A percentile compares a stretch with the other conserved stretches of the same genome.
These are phyloP conservation scores for Delichon dasypus DNA, from an alignment of 2,797 vertebrate species.

Conservation along the genomic window DNA sequence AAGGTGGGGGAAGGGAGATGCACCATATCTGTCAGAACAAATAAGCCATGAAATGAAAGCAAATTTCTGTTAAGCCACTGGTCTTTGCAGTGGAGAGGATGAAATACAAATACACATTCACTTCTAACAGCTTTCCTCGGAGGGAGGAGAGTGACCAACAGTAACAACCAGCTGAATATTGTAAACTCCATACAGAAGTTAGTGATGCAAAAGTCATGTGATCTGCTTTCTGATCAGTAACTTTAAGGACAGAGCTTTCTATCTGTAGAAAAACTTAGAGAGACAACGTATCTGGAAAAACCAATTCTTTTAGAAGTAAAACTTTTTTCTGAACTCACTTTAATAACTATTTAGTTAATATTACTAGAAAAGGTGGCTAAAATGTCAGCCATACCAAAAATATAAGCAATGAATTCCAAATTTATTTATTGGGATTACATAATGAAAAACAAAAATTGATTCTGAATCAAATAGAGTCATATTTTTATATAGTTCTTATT, in stretches of 20 bases:
- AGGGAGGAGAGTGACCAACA: background rate
- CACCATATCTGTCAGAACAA: background rate
- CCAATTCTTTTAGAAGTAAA: background rate
- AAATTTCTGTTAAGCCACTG: background rate
- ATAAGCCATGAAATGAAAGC: background rate
- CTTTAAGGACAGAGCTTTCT: background rate
- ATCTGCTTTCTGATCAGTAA: background rate
- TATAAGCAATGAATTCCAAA: background rate
- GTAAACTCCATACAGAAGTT: background rate
- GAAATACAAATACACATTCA: background rate
- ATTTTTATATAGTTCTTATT: background rate
- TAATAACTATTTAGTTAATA: background rate
- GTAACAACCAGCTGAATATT: background rate
- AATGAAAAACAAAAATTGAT: background rate
- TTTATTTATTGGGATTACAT: background rate
- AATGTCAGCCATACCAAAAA: background rate
- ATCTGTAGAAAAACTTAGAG: background rate
- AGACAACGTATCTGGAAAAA: background rate
- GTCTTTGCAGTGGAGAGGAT: background rate
- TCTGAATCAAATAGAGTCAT: background rate
- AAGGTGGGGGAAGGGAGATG: background rate
- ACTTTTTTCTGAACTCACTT: background rate
- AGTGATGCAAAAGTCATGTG: background rate
- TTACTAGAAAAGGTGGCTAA: background rate
- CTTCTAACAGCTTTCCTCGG: background rate